Base-by-base conservation (phyloP, 2,113 vertebrate genomes). In the Tautogolabrus adspersus region DNA sequence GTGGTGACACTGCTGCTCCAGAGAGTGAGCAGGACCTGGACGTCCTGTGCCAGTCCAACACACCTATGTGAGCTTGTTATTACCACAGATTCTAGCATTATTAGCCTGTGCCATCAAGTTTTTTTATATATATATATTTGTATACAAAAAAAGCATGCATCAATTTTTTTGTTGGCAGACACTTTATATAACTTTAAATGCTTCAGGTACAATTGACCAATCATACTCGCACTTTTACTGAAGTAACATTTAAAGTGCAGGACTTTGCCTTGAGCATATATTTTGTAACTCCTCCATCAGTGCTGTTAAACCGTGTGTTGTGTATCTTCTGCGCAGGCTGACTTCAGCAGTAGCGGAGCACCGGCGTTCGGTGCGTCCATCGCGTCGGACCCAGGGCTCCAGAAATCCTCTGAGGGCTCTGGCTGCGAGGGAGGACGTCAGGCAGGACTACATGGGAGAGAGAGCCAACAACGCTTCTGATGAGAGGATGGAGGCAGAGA, bases 391-490 rank as follows among this genome's bases (percentile, higher is more conserved):
- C 51, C 93, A 93, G 72, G 94, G 93, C 38, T 96, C 95, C 52
- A 92, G 95, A 57, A 96, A 96, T 85, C 95, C 95, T 7, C 91
- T 96, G 69, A 87, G 94, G 51, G 93, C 91, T n/a, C 91, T 96
- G 0, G 95, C 95, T 2, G 94, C 94, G 57, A 84, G 95, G 37
- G 91, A 93, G 3, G 95, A 96, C 84, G 56, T 96, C 88, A 77
- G 83, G 19, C 91, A 94, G 89, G 95, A 95, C 84, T 94, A 88
- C 72, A 95, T 93, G 86, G 95, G 93, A 5, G 91, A 91, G 37
- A 82, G 87, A 10, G 47, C 83, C 1, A 85, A 79, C 61, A 23
- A 80, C 0, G 72, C 82, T 0, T 63, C 88, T 0, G 85, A 92
- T 55, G 94, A 95, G 46, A 85, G 77, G 42, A 69, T 56, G n/a